Evolutionary conservation across 2,113 vertebrate species (phyloP), one percentile per base, ranked within the genome.

Genomic region (Muscicapa adusta): DNA sequence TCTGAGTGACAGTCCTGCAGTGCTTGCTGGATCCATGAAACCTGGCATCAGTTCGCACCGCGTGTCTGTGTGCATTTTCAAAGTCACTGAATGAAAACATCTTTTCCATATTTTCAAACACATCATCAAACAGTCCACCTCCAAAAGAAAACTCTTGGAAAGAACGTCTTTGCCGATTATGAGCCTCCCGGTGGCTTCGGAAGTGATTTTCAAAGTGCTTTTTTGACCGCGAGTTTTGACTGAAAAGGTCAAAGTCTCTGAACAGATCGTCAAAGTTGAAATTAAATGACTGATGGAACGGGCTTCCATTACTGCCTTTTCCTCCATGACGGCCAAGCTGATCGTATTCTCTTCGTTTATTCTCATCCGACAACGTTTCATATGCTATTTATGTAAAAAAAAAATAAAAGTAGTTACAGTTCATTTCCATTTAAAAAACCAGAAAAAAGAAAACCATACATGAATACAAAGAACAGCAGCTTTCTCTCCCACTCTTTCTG

Each of bases 91-190:
- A 99, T 0, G 99, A 98, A 98, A 99, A 99, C 98, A 99, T 99
- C 95, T 99, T 99, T 93, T 99, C 99, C 99, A 99, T 98, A 96
- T 99, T 98, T 95, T 99, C 99, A 96, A 99, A 99, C 97, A 99
- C 97, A 88, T 99, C 98, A 87, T 99, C 98, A 86, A 99, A 99
- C 31, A 99, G 88, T 96, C 98, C 98, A 34, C 98, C 98, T 25
- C 98, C 98, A 70, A 99, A 99, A 45, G 97, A 97, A 66, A 98
- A 98, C 83, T 99, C 99, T 36, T 98, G 98, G 88, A 99, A 99
- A 89, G 97, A 98, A 40, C 97, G 98, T 91, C 97, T 98, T 54
- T 99, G 98, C 71, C 97, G 97, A 93, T 95, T 98, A 56, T 98
- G 97, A 53, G 98, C 89, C 74, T 99, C 98, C 76, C 98, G 98